Percentiles rank a stretch among this genome's conserved stretches.
phyloP scores from a whole-genome alignment of 1,140 invertebrate species.

The Onthophagus taurus region DNA sequence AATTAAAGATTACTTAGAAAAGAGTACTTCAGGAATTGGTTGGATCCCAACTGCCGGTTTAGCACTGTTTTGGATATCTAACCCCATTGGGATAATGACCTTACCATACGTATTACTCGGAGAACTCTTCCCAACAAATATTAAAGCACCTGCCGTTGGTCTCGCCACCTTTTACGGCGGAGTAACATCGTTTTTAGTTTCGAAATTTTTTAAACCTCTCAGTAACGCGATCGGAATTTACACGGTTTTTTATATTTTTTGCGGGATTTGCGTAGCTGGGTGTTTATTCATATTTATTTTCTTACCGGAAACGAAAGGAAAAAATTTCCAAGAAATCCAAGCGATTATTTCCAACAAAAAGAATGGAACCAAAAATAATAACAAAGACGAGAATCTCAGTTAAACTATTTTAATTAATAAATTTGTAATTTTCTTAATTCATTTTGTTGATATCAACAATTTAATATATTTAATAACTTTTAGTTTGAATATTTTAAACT shows the following conservation, averaged over 20 bases:
- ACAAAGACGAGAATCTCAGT: not conserved
- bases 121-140: slow-evolving; percentile 60
- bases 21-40: slow-evolving; percentile 36
- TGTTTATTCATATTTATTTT: slow-evolving; percentile 48
- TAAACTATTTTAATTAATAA: too few species aligned
- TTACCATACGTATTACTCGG: slow-evolving; percentile 62
- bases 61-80: slow-evolving; percentile 56
- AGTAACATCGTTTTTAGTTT: slow-evolving; percentile 58
- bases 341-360: slow-evolving; percentile 18
- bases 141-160: slow-evolving; percentile 56
- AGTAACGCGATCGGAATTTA: slow-evolving; percentile 46
- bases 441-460: too few species aligned
- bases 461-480: too few species aligned
- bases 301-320: slow-evolving; percentile 68
- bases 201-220: slow-evolving; percentile 54
- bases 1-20: slow-evolving; percentile 37
- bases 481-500: too few species aligned
- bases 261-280: slow-evolving; percentile 42
- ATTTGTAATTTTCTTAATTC: too few species aligned
- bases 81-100: slow-evolving; percentile 54
- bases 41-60: slow-evolving; percentile 54
- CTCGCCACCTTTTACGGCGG: slow-evolving; percentile 57
- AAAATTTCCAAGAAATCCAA: slow-evolving; percentile 14
- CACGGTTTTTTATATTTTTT: slow-evolving; percentile 47
- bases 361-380: slow-evolving; percentile 4